Conservation (phyloP, 2,888 invertebrate genomes). For the Thalpophila matura region DNA sequence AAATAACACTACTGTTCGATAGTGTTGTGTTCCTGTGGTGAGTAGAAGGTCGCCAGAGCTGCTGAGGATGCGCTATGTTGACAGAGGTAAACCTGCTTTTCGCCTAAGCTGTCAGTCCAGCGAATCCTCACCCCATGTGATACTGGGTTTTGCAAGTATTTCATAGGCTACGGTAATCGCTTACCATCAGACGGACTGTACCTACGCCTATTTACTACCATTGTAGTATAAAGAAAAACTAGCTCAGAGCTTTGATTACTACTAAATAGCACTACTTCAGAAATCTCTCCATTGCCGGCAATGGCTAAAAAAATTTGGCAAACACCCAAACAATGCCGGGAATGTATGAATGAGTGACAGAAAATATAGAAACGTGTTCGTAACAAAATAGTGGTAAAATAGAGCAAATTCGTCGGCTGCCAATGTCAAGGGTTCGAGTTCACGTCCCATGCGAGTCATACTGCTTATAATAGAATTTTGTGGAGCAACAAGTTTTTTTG, state of each 20-base stretch:
- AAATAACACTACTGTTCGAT: no score
- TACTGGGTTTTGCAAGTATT: no score
- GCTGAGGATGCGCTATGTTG: no score
- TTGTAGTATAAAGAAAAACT: no score
- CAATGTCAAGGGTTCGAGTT: conserved; percentile 57
- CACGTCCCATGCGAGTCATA: conserved; percentile 17
- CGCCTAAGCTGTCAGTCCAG: no score
- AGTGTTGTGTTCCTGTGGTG: no score
- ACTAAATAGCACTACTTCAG: background rate
- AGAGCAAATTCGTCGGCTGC: conserved; percentile 20
- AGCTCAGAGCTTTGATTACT: conserved; percentile 1
- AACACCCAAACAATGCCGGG: conserved; percentile 55
- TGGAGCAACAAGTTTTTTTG: conserved; percentile 8
- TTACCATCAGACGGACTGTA: no score
- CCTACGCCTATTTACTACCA: no score
- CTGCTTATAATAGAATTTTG: conserved; percentile 24
- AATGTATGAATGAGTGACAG: conserved; percentile 66
- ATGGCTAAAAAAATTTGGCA: conserved; percentile 64
- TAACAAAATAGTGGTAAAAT: conserved; percentile 30
- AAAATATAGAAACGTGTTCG: conserved; percentile 42
- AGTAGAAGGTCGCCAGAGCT: no score
- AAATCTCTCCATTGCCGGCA: conserved; percentile 31
- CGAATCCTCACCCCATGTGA: no score
- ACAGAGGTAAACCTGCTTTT: no score
- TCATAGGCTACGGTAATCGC: no score